phyloP scores from a whole-genome alignment of 2,797 vertebrate genomes.

The Amphiprion clarkii region DNA sequence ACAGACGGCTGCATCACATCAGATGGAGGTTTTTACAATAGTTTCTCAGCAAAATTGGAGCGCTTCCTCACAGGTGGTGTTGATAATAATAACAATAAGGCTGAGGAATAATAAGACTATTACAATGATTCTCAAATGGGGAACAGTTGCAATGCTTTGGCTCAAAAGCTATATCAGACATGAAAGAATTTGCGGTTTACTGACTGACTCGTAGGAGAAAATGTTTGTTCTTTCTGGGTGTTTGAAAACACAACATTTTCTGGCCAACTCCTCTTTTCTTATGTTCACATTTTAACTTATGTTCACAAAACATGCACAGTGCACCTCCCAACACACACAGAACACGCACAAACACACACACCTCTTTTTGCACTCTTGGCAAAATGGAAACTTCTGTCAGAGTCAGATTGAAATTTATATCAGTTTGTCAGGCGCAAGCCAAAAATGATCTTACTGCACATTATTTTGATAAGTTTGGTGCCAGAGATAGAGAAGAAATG shows the following conservation, averaged over 20 bases:
- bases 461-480: constrained; percentile 89
- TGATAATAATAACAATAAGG: constrained; percentile 54
- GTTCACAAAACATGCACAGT: constrained; percentile 63
- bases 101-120: constrained; percentile 55
- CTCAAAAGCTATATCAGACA: constrained; percentile 28
- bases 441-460: constrained; percentile 87
- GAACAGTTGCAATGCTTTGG: constrained; percentile 52
- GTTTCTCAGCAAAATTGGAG: constrained; percentile 40
- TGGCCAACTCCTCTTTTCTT: constrained; percentile 53
- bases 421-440: constrained; percentile 85
- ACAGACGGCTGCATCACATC: constrained; percentile 3
- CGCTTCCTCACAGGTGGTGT: constrained; percentile 58
- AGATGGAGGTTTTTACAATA: constrained; percentile 19
- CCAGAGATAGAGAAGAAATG: constrained; percentile 87
- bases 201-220: constrained; percentile 53
- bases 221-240: constrained; percentile 52
- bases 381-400: constrained; percentile 88
- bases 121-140: constrained; percentile 50
- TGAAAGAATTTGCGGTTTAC: constrained; percentile 63
- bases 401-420: constrained; percentile 89
- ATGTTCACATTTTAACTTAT: constrained; percentile 68
- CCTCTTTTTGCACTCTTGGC: constrained; percentile 85
- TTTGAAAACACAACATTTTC: constrained; percentile 56
- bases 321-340: constrained; percentile 32
- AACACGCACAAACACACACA: constrained; percentile 25